phyloP scores from a whole-genome alignment of 2,113 vertebrate species.

The Malurus elegans region DNA sequence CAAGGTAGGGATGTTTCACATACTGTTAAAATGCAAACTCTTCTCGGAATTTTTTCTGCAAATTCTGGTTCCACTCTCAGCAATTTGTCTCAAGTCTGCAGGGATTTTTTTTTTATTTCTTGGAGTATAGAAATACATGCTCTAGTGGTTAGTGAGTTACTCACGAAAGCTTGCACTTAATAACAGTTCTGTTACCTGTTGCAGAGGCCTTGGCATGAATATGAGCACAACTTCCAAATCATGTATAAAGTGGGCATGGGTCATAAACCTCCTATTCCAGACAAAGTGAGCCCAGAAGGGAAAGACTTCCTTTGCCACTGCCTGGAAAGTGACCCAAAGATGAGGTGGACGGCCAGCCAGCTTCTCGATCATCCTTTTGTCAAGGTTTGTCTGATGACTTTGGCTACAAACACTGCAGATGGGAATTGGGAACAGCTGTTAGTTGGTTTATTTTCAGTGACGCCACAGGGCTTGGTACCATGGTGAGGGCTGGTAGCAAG shows the following conservation, averaged over 20 bases:
- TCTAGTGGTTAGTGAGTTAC: background rate
- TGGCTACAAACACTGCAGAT: background rate
- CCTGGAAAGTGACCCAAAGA: conserved; percentile 95
- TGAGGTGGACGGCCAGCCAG: conserved; percentile 94
- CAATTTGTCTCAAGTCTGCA: background rate
- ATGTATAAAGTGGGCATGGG: conserved; percentile 99
- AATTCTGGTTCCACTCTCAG: background rate
- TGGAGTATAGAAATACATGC: background rate
- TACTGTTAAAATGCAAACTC: background rate
- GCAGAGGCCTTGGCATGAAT: conserved; percentile 98
- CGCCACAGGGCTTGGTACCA: background rate
- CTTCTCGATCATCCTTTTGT: conserved; percentile 97
- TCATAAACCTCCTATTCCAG: conserved; percentile 95
- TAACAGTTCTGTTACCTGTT: background rate
- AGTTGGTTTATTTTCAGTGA: background rate
- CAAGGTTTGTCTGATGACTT: conserved; percentile 82
- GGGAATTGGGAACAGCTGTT: background rate
- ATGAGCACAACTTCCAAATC: conserved; percentile 99
- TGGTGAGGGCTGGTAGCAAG: background rate
- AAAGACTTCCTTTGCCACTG: conserved; percentile 96
- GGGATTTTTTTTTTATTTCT: background rate
- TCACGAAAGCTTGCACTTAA: background rate
- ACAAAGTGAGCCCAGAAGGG: conserved; percentile 94
- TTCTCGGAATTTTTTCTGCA: background rate
- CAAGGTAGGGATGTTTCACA: conserved; percentile 79